These are phyloP conservation scores for Sminthurinus aureus DNA, from an alignment of 2,888 invertebrate genomes.

Conservation along the genomic window DNA sequence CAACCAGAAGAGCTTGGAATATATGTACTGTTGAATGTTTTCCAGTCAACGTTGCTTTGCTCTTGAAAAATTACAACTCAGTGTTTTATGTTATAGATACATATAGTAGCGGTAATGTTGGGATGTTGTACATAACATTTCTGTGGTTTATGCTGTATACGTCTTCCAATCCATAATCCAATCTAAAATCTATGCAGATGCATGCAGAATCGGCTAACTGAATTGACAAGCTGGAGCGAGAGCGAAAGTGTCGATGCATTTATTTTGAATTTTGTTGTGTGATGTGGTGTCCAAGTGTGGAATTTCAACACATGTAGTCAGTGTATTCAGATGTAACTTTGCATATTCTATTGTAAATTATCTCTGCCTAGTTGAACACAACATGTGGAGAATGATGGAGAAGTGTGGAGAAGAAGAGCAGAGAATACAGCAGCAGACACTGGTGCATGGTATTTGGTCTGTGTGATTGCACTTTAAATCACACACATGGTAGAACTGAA, in stretches of 20 bases:
- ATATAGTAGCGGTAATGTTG: too few species aligned
- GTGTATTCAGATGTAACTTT: background rate
- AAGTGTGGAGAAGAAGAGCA: background rate
- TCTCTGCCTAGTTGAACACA: background rate
- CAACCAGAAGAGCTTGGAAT: too few species aligned
- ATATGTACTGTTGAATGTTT: too few species aligned
- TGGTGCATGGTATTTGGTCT: background rate
- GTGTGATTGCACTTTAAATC: background rate
- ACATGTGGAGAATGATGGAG: background rate
- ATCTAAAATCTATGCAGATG: background rate
- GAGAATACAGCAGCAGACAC: background rate
- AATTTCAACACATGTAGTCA: background rate
- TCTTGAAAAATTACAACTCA: too few species aligned
- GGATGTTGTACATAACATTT: background rate
- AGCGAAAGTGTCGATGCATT: background rate
- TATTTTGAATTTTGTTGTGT: background rate
- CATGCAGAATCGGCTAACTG: background rate
- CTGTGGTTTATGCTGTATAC: background rate
- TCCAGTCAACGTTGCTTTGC: too few species aligned
- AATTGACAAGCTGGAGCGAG: too few species aligned
- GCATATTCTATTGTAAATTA: slow-evolving; percentile 9
- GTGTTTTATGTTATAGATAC: background rate
- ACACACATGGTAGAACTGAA: slow-evolving; percentile 8
- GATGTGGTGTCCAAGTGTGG: background rate
- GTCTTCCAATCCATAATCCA: background rate